phyloP scores from a whole-genome alignment of 2,797 vertebrate species.

The Masticophis lateralis region DNA sequence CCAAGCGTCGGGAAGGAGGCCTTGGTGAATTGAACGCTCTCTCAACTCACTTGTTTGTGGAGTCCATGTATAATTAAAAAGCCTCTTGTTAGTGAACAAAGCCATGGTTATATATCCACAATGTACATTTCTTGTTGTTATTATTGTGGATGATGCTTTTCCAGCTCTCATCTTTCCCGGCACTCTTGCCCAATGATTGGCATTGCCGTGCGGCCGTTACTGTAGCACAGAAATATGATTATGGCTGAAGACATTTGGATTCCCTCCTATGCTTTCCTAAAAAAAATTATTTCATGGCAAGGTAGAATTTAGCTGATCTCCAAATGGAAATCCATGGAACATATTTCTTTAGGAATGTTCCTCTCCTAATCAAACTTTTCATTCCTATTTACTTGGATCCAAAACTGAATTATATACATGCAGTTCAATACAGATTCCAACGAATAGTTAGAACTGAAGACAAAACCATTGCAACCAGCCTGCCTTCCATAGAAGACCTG shows the following conservation, averaged over 20 bases:
- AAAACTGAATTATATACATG: slow-evolving; percentile 41
- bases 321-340: slow-evolving; percentile 54
- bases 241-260: slow-evolving; percentile 59
- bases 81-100: slow-evolving; percentile 62
- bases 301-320: slow-evolving; percentile 47
- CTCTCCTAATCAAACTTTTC: slow-evolving; percentile 49
- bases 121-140: slow-evolving; percentile 56
- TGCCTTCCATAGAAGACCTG: background rate
- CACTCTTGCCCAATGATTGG: slow-evolving; percentile 45
- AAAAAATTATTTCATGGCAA: slow-evolving; percentile 57
- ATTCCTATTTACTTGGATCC: slow-evolving; percentile 50
- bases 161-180: slow-evolving; percentile 52
- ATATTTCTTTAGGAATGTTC: slow-evolving; percentile 53
- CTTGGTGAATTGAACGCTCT: slow-evolving; percentile 67
- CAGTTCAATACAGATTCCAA: background rate
- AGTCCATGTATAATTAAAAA: slow-evolving; percentile 72
- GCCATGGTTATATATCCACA: slow-evolving; percentile 62
- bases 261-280: slow-evolving; percentile 52
- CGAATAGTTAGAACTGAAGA: background rate
- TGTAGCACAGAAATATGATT: slow-evolving; percentile 56
- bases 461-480: background rate
- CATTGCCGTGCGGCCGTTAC: slow-evolving; percentile 53
- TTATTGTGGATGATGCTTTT: slow-evolving; percentile 23
- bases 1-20: slow-evolving; percentile 64
- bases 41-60: slow-evolving; percentile 70